Evolutionary conservation across 2,888 invertebrate species (phyloP).

Genomic region (Polydrusus cervinus): DNA sequence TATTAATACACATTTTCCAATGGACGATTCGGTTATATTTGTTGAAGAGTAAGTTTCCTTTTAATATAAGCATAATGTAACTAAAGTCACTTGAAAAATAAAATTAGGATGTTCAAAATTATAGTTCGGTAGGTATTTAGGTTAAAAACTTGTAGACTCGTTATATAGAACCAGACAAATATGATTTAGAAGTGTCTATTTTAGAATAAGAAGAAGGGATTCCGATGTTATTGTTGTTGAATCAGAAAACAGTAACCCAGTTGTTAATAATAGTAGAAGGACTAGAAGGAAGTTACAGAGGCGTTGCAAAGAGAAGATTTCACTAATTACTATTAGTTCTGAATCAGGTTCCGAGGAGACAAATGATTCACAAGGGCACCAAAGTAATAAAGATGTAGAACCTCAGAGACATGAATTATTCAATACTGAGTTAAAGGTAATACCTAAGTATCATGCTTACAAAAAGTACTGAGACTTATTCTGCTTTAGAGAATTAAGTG

Average conservation of each 20-base stretch:
- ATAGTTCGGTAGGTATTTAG: no score
- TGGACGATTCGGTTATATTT: constrained; percentile 32
- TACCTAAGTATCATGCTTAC: background rate
- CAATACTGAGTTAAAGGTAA: background rate
- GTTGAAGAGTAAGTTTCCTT: constrained; percentile 15
- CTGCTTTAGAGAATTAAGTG: no score
- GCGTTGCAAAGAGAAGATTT: background rate
- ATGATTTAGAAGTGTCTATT: background rate
- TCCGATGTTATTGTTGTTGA: constrained; percentile 13
- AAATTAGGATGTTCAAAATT: no score
- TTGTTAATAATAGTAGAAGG: no score
- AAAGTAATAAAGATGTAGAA: background rate
- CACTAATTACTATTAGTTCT: constrained; percentile 6
- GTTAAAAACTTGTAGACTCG: no score
- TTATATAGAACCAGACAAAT: no score
- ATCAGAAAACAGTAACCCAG: background rate
- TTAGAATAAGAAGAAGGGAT: constrained; percentile 8
- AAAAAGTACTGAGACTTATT: no score
- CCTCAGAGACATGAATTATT: background rate
- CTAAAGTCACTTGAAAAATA: no score
- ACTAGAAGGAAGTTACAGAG: no score
- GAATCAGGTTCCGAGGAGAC: background rate
- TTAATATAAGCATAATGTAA: background rate
- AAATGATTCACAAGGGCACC: background rate
- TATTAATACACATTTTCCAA: no score